phyloP scores from a whole-genome alignment of 2,888 invertebrate species.

The Dendrolimus pini region DNA sequence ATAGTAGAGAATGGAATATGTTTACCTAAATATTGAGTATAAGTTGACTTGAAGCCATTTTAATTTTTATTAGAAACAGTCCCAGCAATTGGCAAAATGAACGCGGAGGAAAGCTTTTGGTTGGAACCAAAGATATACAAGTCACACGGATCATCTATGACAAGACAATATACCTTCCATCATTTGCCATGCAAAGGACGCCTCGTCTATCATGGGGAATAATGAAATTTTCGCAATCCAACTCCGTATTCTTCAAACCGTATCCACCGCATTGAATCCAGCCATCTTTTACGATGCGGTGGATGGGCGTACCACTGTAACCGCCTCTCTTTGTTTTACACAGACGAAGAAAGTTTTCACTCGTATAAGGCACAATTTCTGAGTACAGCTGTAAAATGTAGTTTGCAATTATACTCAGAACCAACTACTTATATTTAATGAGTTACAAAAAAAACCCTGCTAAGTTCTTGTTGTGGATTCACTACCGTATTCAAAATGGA shows the following conservation, averaged over 20 bases:
- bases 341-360: conserved; percentile 74
- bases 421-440: too few species aligned
- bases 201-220: conserved; percentile 81
- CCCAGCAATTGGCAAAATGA: too few species aligned
- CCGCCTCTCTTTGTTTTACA: conserved; percentile 64
- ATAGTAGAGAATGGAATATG: too few species aligned
- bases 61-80: too few species aligned
- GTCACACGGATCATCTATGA: too few species aligned
- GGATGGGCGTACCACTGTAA: conserved; percentile 75
- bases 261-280: conserved; percentile 84
- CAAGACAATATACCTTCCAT: conserved; percentile 60
- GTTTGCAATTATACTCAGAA: neutral
- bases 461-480: too few species aligned
- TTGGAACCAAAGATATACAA: too few species aligned
- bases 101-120: too few species aligned
- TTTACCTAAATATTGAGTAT: too few species aligned
- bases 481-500: too few species aligned
- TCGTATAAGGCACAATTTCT: conserved; percentile 76
- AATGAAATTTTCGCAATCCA: conserved; percentile 81
- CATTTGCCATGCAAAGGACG: conserved; percentile 83
- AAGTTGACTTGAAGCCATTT: too few species aligned
- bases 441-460: too few species aligned
- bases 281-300: conserved; percentile 80
- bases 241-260: conserved; percentile 43
- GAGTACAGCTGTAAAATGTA: conserved; percentile 66